phyloP scores from a whole-genome alignment of 2,888 invertebrate species.

The Sesia apiformis region DNA sequence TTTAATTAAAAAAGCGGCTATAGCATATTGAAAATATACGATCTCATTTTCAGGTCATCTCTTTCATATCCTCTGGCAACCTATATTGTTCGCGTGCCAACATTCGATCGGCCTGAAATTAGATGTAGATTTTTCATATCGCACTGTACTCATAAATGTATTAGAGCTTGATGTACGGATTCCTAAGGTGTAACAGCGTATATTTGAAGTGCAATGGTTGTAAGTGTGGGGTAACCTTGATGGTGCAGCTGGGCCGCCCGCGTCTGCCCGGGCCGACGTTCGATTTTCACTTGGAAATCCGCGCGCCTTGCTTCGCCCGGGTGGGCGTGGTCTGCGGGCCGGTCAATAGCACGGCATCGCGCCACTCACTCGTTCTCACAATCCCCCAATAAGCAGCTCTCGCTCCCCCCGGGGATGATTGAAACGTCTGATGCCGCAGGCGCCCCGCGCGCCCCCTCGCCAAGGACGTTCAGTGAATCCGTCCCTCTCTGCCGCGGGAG shows the following conservation, averaged over 20 bases:
- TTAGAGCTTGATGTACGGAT: constrained; percentile 1
- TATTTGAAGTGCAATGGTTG: constrained; percentile 43
- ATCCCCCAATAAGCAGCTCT: constrained; percentile 29
- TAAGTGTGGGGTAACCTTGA: constrained; percentile 51
- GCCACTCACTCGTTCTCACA: constrained; percentile 42
- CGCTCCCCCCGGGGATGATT: constrained; percentile 67
- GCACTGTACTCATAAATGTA: constrained; percentile 5
- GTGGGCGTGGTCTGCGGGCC: constrained; percentile 71
- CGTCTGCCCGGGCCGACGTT: constrained; percentile 71
- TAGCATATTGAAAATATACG: not conserved
- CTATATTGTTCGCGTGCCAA: constrained; percentile 60
- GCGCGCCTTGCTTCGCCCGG: constrained; percentile 67
- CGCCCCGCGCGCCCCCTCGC: constrained; percentile 70
- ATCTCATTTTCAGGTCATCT: constrained; percentile 33
- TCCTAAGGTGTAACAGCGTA: constrained; percentile 1
- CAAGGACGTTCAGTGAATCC: constrained; percentile 75
- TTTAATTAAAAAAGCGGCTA: not conserved
- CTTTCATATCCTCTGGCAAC: constrained; percentile 45
- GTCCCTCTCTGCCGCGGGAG: constrained; percentile 73
- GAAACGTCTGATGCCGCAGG: constrained; percentile 75
- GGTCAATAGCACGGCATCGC: constrained; percentile 70
- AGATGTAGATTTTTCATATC: constrained; percentile 24
- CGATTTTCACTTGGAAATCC: constrained; percentile 72
- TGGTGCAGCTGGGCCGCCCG: constrained; percentile 52
- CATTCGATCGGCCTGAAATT: constrained; percentile 44